phyloP scores from a whole-genome alignment of 2,113 vertebrate genomes.

The Malaclemys terrapin region DNA sequence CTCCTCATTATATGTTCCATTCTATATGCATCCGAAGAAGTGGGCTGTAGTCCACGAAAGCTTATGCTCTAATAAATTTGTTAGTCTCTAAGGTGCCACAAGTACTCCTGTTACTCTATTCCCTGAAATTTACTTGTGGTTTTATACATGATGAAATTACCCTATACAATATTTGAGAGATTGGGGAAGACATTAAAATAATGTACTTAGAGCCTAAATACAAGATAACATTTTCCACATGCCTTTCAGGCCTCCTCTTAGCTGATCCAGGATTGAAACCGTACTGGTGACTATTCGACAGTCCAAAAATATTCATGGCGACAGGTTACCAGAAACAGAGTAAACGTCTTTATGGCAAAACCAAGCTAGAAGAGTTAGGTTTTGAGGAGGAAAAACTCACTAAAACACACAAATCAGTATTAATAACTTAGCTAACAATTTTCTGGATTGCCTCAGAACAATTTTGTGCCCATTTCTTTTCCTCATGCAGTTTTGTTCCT shows the following conservation, averaged over 20 bases:
- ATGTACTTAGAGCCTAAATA: neutral
- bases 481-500: neutral
- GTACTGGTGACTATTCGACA: neutral
- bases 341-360: neutral
- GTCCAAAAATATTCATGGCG: neutral
- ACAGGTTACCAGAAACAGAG: neutral
- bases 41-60: too few relatives aligned
- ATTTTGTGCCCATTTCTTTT: neutral
- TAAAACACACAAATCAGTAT: neutral
- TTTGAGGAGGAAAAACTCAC: neutral
- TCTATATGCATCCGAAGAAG: too few relatives aligned
- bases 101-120: too few relatives aligned
- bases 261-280: neutral
- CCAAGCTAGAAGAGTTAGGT: neutral
- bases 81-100: too few relatives aligned
- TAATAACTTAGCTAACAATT: neutral
- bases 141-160: neutral
- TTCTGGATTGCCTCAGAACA: neutral
- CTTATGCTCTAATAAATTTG: too few relatives aligned
- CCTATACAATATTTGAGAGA: neutral
- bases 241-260: neutral
- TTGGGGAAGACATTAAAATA: neutral
- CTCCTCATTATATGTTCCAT: too few relatives aligned
- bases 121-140: accelerated
- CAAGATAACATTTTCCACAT: neutral